phyloP scores from a whole-genome alignment of 2,113 vertebrate species.

The Psilopsiagon aurifrons region DNA sequence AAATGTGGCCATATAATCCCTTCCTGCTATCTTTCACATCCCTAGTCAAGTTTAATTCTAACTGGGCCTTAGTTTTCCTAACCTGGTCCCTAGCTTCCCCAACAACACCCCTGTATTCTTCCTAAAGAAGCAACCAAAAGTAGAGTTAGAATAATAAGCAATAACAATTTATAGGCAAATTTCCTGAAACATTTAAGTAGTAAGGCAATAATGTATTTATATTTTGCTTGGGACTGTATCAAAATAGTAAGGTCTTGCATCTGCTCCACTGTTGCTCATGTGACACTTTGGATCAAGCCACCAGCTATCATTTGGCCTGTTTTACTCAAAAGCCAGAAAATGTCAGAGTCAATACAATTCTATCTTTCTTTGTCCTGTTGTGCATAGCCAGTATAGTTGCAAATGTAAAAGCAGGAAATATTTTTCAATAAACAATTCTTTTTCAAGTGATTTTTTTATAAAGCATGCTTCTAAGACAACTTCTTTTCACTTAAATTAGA shows the following conservation, averaged over 20 bases:
- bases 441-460: not conserved
- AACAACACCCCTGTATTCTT: not conserved
- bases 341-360: not conserved
- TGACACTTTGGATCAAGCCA: not conserved
- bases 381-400: not conserved
- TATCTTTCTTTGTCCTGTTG: not conserved
- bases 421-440: not conserved
- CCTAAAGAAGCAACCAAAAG: not conserved
- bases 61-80: too few species aligned
- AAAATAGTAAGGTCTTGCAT: not conserved
- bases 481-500: not conserved
- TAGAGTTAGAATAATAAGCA: not conserved
- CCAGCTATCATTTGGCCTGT: not conserved
- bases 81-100: too few species aligned
- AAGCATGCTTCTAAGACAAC: not conserved
- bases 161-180: not conserved
- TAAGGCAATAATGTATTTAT: not conserved
- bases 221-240: not conserved
- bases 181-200: not conserved
- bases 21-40: too few species aligned
- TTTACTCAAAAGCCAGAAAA: not conserved
- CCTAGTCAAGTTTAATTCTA: too few species aligned
- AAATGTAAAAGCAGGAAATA: not conserved
- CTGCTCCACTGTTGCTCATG: not conserved
- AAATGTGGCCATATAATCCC: too few species aligned